Evolutionary conservation across 2,888 invertebrate species (phyloP).

Genomic region (Acanthoscelides obtectus): DNA sequence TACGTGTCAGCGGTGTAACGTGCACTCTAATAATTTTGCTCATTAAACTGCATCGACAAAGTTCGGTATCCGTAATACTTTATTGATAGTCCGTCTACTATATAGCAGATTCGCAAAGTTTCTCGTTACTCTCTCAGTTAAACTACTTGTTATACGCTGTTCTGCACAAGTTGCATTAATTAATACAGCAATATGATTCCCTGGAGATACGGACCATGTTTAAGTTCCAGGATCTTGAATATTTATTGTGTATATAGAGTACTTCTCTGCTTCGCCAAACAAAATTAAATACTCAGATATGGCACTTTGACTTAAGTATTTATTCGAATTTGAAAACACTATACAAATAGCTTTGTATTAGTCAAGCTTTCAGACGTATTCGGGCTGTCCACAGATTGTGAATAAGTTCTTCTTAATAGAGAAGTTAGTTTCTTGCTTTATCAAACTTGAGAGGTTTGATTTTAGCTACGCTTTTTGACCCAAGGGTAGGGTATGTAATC

Average conservation of each 20-base stretch:
- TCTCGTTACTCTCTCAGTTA: background rate
- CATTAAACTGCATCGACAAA: background rate
- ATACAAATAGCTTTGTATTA: background rate
- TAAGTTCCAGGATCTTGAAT: background rate
- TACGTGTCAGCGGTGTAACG: no score
- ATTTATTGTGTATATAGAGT: background rate
- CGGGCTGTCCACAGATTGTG: no score
- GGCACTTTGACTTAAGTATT: background rate
- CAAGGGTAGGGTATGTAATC: no score
- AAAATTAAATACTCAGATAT: background rate
- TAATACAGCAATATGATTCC: background rate
- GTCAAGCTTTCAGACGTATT: no score
- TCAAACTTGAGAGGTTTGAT: no score
- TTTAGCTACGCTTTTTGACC: no score
- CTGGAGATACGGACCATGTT: background rate
- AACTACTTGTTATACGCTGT: background rate
- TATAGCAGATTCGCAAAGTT: background rate
- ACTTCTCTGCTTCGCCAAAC: background rate
- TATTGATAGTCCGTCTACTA: background rate
- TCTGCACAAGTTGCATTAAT: background rate
- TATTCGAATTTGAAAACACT: background rate
- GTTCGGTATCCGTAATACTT: background rate
- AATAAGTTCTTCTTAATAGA: no score
- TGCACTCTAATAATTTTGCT: background rate
- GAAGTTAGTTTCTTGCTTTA: no score